These are phyloP conservation scores for Temnopleurus reevesii DNA, from an alignment of 53 echinoderm and acorn worm genomes.

Conservation along the genomic window DNA sequence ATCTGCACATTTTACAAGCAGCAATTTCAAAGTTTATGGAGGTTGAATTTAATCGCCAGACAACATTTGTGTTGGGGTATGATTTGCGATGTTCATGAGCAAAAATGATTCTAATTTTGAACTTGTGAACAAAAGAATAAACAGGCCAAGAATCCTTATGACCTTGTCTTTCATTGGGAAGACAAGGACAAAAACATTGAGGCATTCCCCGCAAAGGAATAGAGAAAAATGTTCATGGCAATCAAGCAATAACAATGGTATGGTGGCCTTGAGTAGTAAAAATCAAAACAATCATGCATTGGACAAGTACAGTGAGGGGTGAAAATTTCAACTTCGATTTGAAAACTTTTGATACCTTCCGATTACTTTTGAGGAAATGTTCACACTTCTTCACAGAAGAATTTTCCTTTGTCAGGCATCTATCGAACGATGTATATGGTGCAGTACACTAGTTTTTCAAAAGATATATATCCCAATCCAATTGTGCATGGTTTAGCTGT, in stretches of 20 bases:
- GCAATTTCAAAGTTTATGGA: neutral
- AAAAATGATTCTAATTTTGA: neutral
- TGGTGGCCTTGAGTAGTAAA: neutral
- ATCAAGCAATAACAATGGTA: neutral
- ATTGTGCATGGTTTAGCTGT: neutral
- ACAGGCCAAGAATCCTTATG: neutral
- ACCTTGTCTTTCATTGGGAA: neutral
- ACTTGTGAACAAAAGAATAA: neutral
- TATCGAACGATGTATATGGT: neutral
- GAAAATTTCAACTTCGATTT: conserved; percentile 2
- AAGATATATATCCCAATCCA: neutral
- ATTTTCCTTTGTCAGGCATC: neutral
- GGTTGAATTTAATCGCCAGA: neutral
- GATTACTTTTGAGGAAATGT: neutral
- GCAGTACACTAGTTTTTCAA: neutral
- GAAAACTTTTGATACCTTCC: neutral
- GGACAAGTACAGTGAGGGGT: conserved; percentile 10
- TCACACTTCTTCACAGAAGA: neutral
- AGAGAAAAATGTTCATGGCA: neutral
- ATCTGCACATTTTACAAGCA: neutral
- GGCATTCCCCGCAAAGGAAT: neutral
- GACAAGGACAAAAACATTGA: neutral
- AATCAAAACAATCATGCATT: conserved; percentile 5
- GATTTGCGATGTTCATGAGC: conserved; percentile 10
- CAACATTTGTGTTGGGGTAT: neutral